A percentile compares a stretch with the other conserved stretches of the same genome.
Conservation (phyloP, 1,140 invertebrate species). For the Drosophila navojoa region DNA sequence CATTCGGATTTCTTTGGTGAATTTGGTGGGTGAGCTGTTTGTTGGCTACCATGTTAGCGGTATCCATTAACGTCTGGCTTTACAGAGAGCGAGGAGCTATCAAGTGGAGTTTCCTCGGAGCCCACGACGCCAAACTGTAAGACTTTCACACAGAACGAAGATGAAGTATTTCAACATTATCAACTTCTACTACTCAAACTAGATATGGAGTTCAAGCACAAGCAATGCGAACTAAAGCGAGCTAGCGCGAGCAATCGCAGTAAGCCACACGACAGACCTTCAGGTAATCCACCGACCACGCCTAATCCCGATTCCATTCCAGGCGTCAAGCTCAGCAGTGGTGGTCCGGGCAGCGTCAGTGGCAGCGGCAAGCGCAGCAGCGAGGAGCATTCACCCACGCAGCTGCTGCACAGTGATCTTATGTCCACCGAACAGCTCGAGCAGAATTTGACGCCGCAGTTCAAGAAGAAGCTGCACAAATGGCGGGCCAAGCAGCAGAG, state of each 20-base stretch:
- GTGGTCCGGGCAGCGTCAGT: constrained; percentile 72
- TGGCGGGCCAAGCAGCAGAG: constrained; percentile 90
- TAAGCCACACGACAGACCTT: constrained; percentile 28
- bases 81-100: constrained; percentile 82
- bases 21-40: constrained; percentile 56
- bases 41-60: background rate
- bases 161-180: constrained; percentile 86
- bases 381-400: constrained; percentile 70
- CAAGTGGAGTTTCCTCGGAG: constrained; percentile 82
- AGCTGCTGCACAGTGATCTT: constrained; percentile 58
- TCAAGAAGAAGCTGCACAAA: constrained; percentile 92
- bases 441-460: constrained; percentile 89
- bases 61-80: background rate
- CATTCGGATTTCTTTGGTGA: constrained; percentile 86
- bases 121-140: constrained; percentile 77
- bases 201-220: constrained; percentile 89
- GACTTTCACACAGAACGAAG: constrained; percentile 75
- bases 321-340: constrained; percentile 59
- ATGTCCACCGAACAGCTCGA: constrained; percentile 84
- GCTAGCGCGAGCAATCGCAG: constrained; percentile 60
- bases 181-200: constrained; percentile 88
- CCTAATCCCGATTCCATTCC: background rate
- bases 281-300: background rate
- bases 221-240: constrained; percentile 89
- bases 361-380: constrained; percentile 69